A percentile compares a stretch with the other conserved stretches of the same genome.
phyloP scores from a whole-genome alignment of 2,797 vertebrate genomes.

The Argya squamiceps region DNA sequence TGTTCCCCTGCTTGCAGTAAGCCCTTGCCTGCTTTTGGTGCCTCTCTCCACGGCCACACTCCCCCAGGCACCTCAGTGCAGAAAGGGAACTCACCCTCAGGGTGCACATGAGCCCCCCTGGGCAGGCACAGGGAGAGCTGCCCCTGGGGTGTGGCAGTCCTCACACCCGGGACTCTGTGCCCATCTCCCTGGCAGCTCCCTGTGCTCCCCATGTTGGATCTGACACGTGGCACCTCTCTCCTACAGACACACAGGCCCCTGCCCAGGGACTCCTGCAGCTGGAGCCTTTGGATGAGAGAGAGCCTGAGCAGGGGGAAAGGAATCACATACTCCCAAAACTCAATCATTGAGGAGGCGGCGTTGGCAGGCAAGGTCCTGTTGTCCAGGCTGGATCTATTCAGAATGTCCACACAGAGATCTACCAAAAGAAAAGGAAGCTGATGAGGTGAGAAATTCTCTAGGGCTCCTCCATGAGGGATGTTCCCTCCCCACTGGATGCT shows the following conservation, averaged over 20 bases:
- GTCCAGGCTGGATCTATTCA: conserved; percentile 62
- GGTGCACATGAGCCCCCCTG: neutral
- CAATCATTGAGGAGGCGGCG: conserved; percentile 80
- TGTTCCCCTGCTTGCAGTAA: neutral
- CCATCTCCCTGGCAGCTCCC: neutral
- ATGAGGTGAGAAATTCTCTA: conserved; percentile 4
- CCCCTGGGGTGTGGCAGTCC: neutral
- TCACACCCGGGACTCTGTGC: neutral
- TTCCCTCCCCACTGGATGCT: neutral
- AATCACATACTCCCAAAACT: conserved; percentile 88
- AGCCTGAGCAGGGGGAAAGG: neutral
- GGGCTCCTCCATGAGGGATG: neutral
- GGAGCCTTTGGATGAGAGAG: neutral
- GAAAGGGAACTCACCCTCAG: neutral
- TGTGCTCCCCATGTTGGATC: rapidly evolving
- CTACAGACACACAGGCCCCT: neutral
- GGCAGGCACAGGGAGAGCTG: rapidly evolving
- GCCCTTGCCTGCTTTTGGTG: neutral
- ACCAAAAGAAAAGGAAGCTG: conserved; percentile 38
- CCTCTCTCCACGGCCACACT: neutral
- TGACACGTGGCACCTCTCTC: neutral
- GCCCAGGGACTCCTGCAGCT: neutral
- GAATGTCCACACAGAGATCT: conserved; percentile 75
- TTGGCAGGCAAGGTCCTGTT: conserved; percentile 70
- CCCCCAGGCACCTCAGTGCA: neutral